Evolutionary conservation across 2,888 invertebrate genomes (phyloP).

Genomic region (Apomyelois bistriatella): DNA sequence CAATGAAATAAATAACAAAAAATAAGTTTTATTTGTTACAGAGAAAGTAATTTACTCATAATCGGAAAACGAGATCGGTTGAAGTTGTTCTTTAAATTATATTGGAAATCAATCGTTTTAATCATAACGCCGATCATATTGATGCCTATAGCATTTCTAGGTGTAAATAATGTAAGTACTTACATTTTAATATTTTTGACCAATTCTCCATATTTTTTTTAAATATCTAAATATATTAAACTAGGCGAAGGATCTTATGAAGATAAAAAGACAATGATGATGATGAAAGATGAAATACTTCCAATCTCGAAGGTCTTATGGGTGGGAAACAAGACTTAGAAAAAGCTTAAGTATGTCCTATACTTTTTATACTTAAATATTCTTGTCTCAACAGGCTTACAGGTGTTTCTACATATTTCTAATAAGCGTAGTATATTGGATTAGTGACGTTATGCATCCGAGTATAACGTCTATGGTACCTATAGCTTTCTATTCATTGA

Average conservation of each 20-base stretch:
- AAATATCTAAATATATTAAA: too few relatives aligned
- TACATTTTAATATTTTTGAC: too few relatives aligned
- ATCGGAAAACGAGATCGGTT: conserved; percentile 41
- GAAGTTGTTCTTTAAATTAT: conserved; percentile 42
- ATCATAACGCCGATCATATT: conserved; percentile 45
- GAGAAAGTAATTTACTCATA: conserved; percentile 49
- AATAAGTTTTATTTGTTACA: conserved; percentile 29
- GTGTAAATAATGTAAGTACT: conserved; percentile 42
- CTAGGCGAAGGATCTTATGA: too few relatives aligned
- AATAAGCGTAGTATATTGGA: conserved; percentile 44
- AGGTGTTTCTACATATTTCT: conserved; percentile 51
- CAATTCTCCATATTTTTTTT: too few relatives aligned
- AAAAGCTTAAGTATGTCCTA: too few relatives aligned
- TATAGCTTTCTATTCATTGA: conserved; percentile 39
- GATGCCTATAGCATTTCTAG: conserved; percentile 43
- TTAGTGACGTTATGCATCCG: conserved; percentile 49
- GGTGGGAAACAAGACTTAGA: too few relatives aligned
- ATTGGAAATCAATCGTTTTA: conserved; percentile 47
- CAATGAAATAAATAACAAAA: not conserved
- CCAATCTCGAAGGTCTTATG: too few relatives aligned
- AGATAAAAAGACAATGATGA: too few relatives aligned
- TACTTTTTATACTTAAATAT: too few relatives aligned
- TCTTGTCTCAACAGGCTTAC: conserved; percentile 31
- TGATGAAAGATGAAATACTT: too few relatives aligned
- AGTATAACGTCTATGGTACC: conserved; percentile 43